Base-by-base conservation (phyloP, 2,797 vertebrate species). In the Hephaestus fuliginosus region DNA sequence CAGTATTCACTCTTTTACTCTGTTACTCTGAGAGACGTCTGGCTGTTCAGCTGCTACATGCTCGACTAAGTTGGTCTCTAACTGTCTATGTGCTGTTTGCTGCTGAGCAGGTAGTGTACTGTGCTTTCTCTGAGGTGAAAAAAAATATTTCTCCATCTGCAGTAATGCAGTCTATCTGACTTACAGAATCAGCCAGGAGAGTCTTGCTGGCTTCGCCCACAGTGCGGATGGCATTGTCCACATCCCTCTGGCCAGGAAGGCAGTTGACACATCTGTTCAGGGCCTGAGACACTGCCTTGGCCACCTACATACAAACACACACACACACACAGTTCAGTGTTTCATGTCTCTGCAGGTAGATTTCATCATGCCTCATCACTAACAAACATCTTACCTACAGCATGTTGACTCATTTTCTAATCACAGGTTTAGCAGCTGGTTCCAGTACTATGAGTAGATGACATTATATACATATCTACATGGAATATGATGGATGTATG, bases 191-290 rank as follows among this genome's bases (percentile, higher is more conserved):
- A 0, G 96, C 89, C 1, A 99, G 94, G 4, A 99, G 97, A 17
- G 92, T 95, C 93, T 99, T 99, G 95, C 98, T 99, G 92, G 97
- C 97, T 70, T 99, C 98, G 61, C 97, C 97, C 53, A 99, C 97
- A 3, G 96, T 95, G 75, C 97, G 95, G 68, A 99, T 97, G 82
- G 98, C 98, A 12, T 99, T 97, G 2, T 99, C 98, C 84, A 99
- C 98, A 0, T 99, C 98, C 72, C 97, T 96, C 89, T 99, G 98
- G 7, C 98, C 98, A 0, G 98, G 98, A 28, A 99, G 95, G 92
- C 97, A 98, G 96, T 97, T 99, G 61, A 99, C 97, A 0, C 96
- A 97, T 77, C 98, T 96, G 91, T 96, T 99, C 88, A 99, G 92
- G 9, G 98, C 97, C 92, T 99, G 98, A 0, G 98, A 98, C 81